Evolutionary conservation across 2,113 vertebrate genomes (phyloP).

Genomic region (Patagioenas fasciata): DNA sequence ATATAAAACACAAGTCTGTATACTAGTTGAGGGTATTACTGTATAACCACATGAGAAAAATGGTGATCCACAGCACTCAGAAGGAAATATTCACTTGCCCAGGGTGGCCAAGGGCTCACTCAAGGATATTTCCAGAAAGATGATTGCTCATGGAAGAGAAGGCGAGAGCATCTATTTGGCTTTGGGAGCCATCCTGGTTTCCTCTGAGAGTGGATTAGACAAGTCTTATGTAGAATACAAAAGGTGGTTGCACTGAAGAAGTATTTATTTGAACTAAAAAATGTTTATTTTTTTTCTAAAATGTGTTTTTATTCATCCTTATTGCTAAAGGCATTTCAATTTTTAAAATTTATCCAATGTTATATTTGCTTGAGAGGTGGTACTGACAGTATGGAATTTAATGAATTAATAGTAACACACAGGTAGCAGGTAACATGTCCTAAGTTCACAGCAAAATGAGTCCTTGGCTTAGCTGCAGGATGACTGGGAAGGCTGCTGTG

Average conservation of each 20-base stretch:
- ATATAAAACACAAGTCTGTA: too few species aligned
- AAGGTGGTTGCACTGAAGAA: neutral
- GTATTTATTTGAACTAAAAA: neutral
- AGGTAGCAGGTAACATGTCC: accelerated
- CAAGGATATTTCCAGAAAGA: too few species aligned
- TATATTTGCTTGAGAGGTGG: neutral
- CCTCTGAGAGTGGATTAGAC: neutral
- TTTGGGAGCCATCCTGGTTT: neutral
- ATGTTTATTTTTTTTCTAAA: neutral
- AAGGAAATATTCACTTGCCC: too few species aligned
- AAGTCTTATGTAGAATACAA: neutral
- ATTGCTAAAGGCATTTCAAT: neutral
- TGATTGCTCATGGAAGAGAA: too few species aligned
- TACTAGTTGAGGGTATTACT: too few species aligned
- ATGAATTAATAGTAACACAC: neutral
- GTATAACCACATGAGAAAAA: too few species aligned
- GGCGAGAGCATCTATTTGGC: neutral
- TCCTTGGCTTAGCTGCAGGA: neutral
- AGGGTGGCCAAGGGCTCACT: too few species aligned
- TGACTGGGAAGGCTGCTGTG: neutral
- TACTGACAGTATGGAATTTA: neutral
- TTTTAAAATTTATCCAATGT: neutral
- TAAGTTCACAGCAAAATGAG: neutral
- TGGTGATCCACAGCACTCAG: too few species aligned
- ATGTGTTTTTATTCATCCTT: neutral